These are phyloP conservation scores for Drosophila kepulauana DNA, from an alignment of 1,140 invertebrate species.

Conservation along the genomic window DNA sequence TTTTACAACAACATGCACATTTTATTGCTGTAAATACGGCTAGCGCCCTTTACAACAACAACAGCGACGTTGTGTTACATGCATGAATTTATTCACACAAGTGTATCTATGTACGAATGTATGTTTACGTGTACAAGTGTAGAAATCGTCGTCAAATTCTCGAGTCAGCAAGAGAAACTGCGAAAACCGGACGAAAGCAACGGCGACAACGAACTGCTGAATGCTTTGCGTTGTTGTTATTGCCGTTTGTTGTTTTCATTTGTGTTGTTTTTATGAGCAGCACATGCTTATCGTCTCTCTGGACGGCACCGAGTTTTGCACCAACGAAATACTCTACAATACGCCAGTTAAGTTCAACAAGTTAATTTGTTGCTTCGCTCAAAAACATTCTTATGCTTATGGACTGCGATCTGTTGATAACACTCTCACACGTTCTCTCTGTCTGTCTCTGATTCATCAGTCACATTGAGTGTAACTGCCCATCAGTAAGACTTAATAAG, in stretches of 20 bases:
- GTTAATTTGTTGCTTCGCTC: conserved; percentile 5
- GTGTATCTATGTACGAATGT: neutral
- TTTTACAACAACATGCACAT: neutral
- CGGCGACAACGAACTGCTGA: conserved; percentile 55
- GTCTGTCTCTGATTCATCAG: neutral
- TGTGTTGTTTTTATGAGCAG: conserved; percentile 49
- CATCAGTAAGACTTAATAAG: conserved; percentile 6
- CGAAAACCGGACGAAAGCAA: conserved; percentile 66
- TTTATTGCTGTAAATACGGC: conserved; percentile 8
- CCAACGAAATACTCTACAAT: conserved; percentile 36
- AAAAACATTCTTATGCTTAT: conserved; percentile 7
- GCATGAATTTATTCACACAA: conserved; percentile 13
- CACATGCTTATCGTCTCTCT: conserved; percentile 51
- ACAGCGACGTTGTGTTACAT: neutral
- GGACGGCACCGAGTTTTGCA: conserved; percentile 18
- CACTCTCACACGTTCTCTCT: neutral
- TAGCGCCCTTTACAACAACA: conserved; percentile 32
- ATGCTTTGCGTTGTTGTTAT: conserved; percentile 35
- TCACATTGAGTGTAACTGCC: neutral
- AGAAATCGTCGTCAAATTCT: conserved; percentile 33
- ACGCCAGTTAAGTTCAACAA: conserved; percentile 30
- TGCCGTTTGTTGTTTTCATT: conserved; percentile 43
- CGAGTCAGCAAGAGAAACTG: conserved; percentile 42
- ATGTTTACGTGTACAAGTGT: conserved; percentile 7
- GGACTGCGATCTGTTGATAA: conserved; percentile 5